Base-by-base conservation (phyloP, 2,797 vertebrate species). In the Fistularia commersonii region DNA sequence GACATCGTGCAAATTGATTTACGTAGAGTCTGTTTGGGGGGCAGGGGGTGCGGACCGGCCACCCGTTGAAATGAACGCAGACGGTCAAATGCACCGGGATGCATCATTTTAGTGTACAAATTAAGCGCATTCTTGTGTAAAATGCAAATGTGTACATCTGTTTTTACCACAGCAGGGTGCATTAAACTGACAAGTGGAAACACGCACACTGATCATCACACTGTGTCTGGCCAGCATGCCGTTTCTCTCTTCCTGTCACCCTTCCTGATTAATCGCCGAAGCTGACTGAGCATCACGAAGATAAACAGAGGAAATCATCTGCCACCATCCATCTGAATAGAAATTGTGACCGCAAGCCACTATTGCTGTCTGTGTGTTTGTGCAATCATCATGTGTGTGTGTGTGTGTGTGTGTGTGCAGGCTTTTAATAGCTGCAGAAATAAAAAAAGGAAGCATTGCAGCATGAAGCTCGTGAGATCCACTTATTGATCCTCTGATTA, bases 301-400 rank as follows among this genome's bases (percentile, higher is more conserved):
- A 72, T 74, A 62, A 64, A 35, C 40, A 9, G 10, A 64, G 55
- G 31, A 73, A 64, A 74, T 69, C 50, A 41, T 47, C 50, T 45
- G 47, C 31, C 51, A 58, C 53, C 51, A 76, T 69, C 56, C 23
- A 33, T 71, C 57, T 74, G 45, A 48, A 61, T 76, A 47, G 61
- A 59, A 53, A 34, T 41, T 33, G 8, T 54, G 54, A 43, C 61
- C 63, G 61, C 43, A 15, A 48, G 43, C 40, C 35, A 45, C 48
- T 32, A 34, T 47, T 14, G 37, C 39, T 55, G 32, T 38, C 11
- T 34, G 11, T 46, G 39, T 23, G 2, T 23, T 2, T 23, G 23
- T 23, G 23, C 6, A 11, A 6, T n/a, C 3, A 7, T 6, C n/a
- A n/a, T n/a, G n/a, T 23, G 2, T 23, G 23, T 23, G 23, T 23